phyloP scores from a whole-genome alignment of 2,113 vertebrate species.

The Chiloscyllium plagiosum region DNA sequence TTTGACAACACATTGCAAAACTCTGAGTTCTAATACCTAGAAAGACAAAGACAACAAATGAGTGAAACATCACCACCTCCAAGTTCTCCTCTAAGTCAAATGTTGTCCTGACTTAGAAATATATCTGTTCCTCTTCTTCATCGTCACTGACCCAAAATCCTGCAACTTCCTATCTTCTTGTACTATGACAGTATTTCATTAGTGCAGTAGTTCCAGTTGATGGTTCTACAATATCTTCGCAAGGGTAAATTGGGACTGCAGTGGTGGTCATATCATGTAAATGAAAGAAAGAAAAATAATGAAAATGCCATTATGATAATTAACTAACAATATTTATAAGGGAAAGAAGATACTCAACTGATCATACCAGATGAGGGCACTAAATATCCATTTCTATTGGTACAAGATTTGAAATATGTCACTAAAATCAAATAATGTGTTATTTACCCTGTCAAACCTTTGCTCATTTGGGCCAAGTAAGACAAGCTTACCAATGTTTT shows the following conservation, averaged over 20 bases:
- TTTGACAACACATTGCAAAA: no score
- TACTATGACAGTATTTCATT: neutral
- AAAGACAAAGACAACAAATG: no score
- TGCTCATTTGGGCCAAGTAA: neutral
- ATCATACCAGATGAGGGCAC: constrained; percentile 17
- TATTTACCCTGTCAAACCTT: neutral
- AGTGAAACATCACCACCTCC: neutral
- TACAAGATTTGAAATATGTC: neutral
- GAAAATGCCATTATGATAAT: neutral
- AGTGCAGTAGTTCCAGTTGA: neutral
- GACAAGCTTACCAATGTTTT: neutral
- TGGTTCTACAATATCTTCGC: neutral
- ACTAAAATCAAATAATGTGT: neutral
- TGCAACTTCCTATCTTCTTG: no score
- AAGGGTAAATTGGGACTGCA: neutral
- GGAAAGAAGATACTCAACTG: neutral
- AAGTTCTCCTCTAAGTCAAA: neutral
- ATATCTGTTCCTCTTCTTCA: neutral
- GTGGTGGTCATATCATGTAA: neutral
- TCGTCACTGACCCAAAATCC: no score
- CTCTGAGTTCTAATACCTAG: no score
- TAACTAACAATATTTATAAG: neutral
- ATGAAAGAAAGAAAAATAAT: neutral
- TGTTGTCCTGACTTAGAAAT: neutral
- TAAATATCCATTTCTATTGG: constrained; percentile 19